Evolutionary conservation across 2,113 vertebrate species (phyloP).

Genomic region (Strix aluco): DNA sequence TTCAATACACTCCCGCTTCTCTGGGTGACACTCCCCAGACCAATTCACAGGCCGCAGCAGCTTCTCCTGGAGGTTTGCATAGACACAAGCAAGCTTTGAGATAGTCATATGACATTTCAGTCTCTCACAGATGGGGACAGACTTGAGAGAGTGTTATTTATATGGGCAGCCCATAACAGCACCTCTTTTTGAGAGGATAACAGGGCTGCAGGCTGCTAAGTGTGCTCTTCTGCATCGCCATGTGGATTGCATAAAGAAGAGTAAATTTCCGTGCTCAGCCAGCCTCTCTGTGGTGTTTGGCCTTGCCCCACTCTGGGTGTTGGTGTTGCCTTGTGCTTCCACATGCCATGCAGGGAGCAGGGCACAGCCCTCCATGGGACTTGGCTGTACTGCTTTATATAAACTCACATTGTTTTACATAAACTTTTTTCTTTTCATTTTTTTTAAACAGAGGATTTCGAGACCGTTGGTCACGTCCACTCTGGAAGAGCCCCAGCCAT

Average conservation of each 20-base stretch:
- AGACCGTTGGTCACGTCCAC: rapidly evolving
- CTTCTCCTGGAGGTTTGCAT: no score
- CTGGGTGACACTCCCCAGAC: no score
- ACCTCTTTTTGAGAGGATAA: not conserved
- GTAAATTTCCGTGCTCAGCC: not conserved
- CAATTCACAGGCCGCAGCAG: no score
- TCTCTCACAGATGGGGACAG: no score
- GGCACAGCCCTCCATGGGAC: rapidly evolving
- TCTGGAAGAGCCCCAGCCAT: not conserved
- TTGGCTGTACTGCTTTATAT: not conserved
- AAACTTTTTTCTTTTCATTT: not conserved
- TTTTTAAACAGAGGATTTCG: not conserved
- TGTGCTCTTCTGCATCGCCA: not conserved
- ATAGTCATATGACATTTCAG: no score
- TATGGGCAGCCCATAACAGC: not conserved
- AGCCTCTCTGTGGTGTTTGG: rapidly evolving
- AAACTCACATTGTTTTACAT: not conserved
- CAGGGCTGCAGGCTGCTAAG: not conserved
- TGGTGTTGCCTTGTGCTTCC: not conserved
- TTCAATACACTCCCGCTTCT: no score
- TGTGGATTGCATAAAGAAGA: not conserved
- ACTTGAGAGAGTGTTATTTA: not conserved
- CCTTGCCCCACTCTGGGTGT: rapidly evolving
- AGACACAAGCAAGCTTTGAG: no score
- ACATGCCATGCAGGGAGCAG: rapidly evolving